Conservation (phyloP, 2,113 vertebrate genomes). For the Actenoides hombroni region DNA sequence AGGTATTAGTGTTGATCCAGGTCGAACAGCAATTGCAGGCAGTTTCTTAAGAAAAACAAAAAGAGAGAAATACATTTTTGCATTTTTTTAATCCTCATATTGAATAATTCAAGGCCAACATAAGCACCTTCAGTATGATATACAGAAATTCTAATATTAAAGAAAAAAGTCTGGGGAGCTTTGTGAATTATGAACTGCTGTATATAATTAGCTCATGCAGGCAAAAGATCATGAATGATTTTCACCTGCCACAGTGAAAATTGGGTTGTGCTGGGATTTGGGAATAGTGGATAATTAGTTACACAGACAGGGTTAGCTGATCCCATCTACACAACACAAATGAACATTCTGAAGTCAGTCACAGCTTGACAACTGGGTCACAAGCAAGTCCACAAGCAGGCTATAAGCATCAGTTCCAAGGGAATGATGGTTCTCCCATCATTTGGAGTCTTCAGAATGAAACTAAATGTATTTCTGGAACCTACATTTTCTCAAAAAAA, state of each 20-base stretch:
- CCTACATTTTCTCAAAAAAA: neutral
- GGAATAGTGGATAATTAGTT: constrained; percentile 42
- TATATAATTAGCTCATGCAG: neutral
- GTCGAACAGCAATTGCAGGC: constrained; percentile 79
- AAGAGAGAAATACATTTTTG: neutral
- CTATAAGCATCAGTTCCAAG: neutral
- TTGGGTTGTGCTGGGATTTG: neutral
- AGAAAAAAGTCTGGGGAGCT: neutral
- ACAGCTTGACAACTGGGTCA: neutral
- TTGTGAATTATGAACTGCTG: neutral
- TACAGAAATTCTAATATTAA: neutral
- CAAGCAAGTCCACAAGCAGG: neutral
- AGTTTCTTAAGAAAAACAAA: constrained; percentile 71
- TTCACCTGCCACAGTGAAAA: constrained; percentile 17
- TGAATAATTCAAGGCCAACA: neutral
- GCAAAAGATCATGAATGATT: neutral
- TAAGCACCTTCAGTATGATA: neutral
- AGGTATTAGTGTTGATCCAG: constrained; percentile 88
- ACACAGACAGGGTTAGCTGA: constrained; percentile 24
- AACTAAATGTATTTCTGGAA: neutral
- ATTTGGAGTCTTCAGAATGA: neutral
- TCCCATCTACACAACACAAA: neutral
- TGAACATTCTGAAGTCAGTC: neutral
- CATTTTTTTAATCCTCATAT: neutral
- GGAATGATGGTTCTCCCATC: neutral